phyloP scores from a whole-genome alignment of 2,113 vertebrate genomes.

The Paramormyrops kingsleyae region DNA sequence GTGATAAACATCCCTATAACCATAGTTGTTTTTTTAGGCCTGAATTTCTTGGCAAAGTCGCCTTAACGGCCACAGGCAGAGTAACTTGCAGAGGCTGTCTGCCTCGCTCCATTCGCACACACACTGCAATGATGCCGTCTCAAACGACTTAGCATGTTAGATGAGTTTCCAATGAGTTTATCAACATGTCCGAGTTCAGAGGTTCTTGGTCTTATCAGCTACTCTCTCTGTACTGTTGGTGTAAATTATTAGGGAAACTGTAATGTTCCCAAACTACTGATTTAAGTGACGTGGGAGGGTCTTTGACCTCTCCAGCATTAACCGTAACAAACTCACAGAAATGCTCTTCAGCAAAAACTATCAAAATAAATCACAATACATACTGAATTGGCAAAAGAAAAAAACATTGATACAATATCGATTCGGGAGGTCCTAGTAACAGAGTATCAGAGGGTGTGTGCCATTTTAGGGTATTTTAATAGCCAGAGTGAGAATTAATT shows the following conservation, averaged over 20 bases:
- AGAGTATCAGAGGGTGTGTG: background rate
- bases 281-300: background rate
- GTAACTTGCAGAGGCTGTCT: background rate
- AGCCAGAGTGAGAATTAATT: background rate
- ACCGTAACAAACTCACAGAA: background rate
- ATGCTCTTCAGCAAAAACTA: too few species aligned
- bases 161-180: background rate
- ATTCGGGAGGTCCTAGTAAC: background rate
- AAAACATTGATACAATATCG: background rate
- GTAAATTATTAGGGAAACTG: background rate
- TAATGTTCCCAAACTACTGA: background rate
- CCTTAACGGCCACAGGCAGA: background rate
- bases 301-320: background rate
- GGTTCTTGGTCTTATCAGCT: background rate
- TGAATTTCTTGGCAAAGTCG: background rate
- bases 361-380: background rate
- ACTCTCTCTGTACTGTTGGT: background rate
- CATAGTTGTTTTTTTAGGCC: background rate
- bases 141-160: background rate
- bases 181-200: background rate
- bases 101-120: background rate
- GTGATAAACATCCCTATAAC: background rate
- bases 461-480: background rate
- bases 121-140: background rate
- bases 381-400: background rate